A percentile compares a stretch with the other conserved stretches of the same genome.
Evolutionary conservation across 2,797 vertebrate genomes (phyloP).

Genomic region (Crocidura indochinensis): DNA sequence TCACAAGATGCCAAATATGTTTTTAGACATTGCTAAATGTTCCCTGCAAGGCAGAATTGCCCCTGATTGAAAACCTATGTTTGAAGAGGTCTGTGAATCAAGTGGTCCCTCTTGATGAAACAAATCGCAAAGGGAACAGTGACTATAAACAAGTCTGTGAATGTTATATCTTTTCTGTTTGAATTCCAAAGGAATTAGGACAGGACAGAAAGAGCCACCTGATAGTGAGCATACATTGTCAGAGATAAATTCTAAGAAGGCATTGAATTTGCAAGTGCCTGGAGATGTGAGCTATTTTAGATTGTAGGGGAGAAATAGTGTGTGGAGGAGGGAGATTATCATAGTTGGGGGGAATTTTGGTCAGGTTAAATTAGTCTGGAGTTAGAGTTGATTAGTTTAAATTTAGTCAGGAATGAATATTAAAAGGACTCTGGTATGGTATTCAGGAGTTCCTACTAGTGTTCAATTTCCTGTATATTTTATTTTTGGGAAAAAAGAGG

Average conservation of each 20-base stretch:
- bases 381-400: neutral
- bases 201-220: constrained; percentile 45
- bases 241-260: constrained; percentile 45
- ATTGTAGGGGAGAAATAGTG: neutral
- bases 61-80: neutral
- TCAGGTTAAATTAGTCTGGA: constrained; percentile 16
- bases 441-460: neutral
- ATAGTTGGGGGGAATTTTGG: constrained; percentile 8
- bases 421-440: neutral
- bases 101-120: neutral
- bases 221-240: constrained; percentile 16
- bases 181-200: constrained; percentile 45
- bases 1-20: neutral
- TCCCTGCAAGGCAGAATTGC: neutral
- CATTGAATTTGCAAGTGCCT: constrained; percentile 60
- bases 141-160: constrained; percentile 13
- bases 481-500: constrained; percentile 32
- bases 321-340: constrained; percentile 22
- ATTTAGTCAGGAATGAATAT: constrained; percentile 32
- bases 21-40: constrained; percentile 33
- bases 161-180: constrained; percentile 39
- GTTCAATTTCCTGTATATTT: neutral
- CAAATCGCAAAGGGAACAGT: neutral
- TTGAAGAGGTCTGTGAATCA: constrained; percentile 12
- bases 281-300: constrained; percentile 40